Percentiles rank a stretch among this genome's conserved stretches.
These are phyloP conservation scores for Amblyteles armatorius DNA, from an alignment of 2,888 invertebrate species.

Conservation along the genomic window DNA sequence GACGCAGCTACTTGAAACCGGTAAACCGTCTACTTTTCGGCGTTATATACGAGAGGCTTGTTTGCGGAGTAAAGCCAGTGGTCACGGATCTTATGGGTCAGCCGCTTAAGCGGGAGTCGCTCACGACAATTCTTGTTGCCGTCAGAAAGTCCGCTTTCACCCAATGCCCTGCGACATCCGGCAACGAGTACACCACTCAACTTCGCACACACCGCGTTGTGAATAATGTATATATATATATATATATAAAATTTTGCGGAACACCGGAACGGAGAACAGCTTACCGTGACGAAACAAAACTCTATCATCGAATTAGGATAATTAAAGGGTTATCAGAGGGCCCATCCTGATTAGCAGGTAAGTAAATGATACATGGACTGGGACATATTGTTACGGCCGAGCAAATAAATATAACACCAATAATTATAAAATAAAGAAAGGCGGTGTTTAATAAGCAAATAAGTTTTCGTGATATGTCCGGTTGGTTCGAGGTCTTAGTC, in stretches of 20 bases:
- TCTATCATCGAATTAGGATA: not conserved
- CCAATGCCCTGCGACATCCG: constrained; percentile 28
- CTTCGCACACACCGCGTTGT: constrained; percentile 17
- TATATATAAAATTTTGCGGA: constrained; percentile 6
- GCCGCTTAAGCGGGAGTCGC: constrained; percentile 22
- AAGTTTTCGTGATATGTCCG: too few relatives aligned
- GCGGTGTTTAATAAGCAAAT: too few relatives aligned
- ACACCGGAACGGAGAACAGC: constrained; percentile 10
- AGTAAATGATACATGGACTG: not conserved
- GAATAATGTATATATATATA: constrained; percentile 19
- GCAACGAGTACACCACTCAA: constrained; percentile 23
- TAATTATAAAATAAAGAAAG: too few relatives aligned
- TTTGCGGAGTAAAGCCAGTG: constrained; percentile 13
- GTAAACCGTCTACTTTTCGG: not conserved
- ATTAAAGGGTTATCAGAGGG: not conserved
- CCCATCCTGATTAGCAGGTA: not conserved
- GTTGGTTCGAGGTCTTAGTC: too few relatives aligned
- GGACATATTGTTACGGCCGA: too few relatives aligned
- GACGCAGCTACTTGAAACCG: constrained; percentile 18
- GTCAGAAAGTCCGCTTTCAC: constrained; percentile 28
- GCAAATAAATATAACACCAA: too few relatives aligned
- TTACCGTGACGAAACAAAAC: not conserved
- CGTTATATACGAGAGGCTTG: not conserved
- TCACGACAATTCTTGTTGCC: constrained; percentile 28
- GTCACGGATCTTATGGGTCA: constrained; percentile 32